Evolutionary conservation across 2,113 vertebrate species (phyloP).

Genomic region (Cryptomyrus ogoouensis): DNA sequence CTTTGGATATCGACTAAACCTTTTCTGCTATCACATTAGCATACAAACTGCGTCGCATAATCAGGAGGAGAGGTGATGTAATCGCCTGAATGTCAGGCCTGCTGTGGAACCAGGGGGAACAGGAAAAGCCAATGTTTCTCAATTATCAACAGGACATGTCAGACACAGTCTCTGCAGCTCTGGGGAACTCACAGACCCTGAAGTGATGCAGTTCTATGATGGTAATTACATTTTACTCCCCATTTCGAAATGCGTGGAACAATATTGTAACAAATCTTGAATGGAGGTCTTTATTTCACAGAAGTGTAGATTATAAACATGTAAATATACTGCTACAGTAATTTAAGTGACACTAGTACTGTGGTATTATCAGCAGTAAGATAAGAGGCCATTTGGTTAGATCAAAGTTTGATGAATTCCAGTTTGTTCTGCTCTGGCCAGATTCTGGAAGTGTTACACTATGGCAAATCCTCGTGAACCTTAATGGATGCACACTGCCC

Average conservation of each 20-base stretch:
- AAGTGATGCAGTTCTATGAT: not conserved
- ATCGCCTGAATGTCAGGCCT: not conserved
- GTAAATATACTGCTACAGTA: not conserved
- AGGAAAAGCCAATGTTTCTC: not conserved
- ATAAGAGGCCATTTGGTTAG: not conserved
- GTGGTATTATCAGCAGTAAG: not conserved
- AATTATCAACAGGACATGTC: not conserved
- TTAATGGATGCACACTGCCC: constrained; percentile 28
- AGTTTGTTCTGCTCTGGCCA: not conserved
- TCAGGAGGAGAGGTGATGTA: not conserved
- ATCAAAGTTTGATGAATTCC: constrained; percentile 5
- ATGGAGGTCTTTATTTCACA: not conserved
- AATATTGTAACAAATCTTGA: not conserved
- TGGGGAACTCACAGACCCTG: not conserved
- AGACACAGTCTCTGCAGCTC: not conserved
- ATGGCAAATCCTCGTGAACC: not conserved
- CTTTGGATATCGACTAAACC: not conserved
- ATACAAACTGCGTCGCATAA: not conserved
- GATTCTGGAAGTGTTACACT: not conserved
- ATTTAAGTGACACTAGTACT: not conserved
- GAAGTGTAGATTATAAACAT: not conserved
- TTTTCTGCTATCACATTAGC: constrained; percentile 7
- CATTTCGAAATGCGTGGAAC: not conserved
- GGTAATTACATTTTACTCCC: not conserved
- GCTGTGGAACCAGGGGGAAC: not conserved